phyloP scores from a whole-genome alignment of 2,113 vertebrate genomes.

The Pangasianodon gigas region DNA sequence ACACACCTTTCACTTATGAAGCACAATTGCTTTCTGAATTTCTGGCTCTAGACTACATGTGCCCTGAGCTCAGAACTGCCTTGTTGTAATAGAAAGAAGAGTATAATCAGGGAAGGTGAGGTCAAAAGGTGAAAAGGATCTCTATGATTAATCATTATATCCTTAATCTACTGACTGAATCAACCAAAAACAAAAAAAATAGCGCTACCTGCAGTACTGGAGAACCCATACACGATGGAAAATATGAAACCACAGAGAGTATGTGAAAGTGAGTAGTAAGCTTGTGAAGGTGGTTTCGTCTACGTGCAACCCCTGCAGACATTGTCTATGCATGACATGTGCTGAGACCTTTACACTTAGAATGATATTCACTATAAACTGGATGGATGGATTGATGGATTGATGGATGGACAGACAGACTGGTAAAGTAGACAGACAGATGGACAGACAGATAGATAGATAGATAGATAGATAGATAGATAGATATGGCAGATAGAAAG shows the following conservation, averaged over 20 bases:
- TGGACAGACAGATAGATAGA: background rate
- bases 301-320: background rate
- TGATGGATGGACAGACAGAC: background rate
- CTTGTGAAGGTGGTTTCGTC: background rate
- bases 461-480: background rate
- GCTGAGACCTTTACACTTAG: background rate
- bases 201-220: background rate
- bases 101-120: background rate
- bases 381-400: background rate
- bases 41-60: conserved; percentile 22
- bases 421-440: too few relatives aligned
- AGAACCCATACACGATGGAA: background rate
- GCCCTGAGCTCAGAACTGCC: conserved; percentile 3
- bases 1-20: conserved; percentile 53
- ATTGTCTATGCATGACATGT: background rate
- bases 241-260: background rate
- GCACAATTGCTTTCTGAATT: conserved; percentile 52
- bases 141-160: background rate
- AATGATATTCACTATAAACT: background rate
- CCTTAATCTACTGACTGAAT: background rate
- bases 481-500: background rate
- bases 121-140: conserved; percentile 29
- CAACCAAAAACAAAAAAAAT: background rate
- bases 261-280: background rate
- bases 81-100: background rate